phyloP scores from a whole-genome alignment of 2,113 vertebrate species.

The Cairina moschata region DNA sequence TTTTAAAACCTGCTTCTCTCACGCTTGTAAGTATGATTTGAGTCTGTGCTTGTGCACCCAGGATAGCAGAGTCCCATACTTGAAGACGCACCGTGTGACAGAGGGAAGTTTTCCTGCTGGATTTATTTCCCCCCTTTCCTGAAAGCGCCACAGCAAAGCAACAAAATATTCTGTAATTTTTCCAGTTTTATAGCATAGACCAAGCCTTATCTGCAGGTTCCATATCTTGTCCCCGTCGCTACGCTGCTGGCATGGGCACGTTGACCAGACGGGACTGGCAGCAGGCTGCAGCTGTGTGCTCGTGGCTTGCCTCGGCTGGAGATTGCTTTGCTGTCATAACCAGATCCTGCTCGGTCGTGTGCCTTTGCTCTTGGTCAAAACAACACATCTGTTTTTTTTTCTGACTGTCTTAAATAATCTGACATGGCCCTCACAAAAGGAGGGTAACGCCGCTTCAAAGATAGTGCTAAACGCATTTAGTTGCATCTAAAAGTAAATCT shows the following conservation, averaged over 20 bases:
- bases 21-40: background rate
- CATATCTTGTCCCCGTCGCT: background rate
- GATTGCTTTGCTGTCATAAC: background rate
- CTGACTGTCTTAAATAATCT: background rate
- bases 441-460: background rate
- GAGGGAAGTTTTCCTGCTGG: background rate
- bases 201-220: background rate
- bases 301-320: background rate
- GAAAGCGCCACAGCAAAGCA: background rate
- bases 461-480: background rate
- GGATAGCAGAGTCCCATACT: background rate
- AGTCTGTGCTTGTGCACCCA: background rate
- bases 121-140: background rate
- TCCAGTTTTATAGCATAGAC: background rate
- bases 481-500: no score
- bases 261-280: background rate
- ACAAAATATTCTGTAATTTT: background rate
- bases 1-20: background rate
- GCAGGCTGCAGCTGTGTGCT: background rate
- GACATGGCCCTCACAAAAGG: background rate
- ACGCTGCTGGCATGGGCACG: background rate
- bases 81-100: background rate
- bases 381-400: background rate
- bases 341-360: rapidly evolving
- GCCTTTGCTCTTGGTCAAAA: background rate